Conservation (phyloP, 2,113 vertebrate genomes). For the Carollia perspicillata region DNA sequence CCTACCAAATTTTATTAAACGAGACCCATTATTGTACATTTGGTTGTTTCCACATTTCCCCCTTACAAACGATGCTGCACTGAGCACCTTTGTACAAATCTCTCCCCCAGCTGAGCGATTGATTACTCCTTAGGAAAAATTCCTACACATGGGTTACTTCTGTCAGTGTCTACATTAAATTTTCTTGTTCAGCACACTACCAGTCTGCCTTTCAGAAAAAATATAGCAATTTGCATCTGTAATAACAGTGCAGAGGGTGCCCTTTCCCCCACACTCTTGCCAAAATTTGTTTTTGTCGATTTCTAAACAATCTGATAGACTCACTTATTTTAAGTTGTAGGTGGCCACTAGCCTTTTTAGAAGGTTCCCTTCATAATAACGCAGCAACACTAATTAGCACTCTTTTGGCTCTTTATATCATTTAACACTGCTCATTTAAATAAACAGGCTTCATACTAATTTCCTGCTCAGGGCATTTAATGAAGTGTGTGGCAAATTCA, state of each 20-base stretch:
- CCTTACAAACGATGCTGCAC: background rate
- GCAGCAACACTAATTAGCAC: background rate
- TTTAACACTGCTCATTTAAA: background rate
- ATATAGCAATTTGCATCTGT: constrained; percentile 19
- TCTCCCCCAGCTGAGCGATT: background rate
- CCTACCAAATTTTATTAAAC: constrained; percentile 15
- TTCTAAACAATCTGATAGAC: constrained; percentile 35
- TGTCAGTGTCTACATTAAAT: background rate
- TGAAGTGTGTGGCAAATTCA: constrained; percentile 53
- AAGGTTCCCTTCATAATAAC: background rate
- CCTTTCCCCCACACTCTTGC: background rate
- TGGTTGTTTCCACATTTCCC: background rate
- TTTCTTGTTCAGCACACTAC: background rate
- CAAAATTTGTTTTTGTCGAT: constrained; percentile 49
- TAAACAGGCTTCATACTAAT: constrained; percentile 44
- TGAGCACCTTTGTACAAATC: background rate
- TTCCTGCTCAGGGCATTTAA: constrained; percentile 50
- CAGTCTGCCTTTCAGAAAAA: background rate
- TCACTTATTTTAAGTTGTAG: constrained; percentile 47
- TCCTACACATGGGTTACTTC: background rate
- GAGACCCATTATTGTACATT: background rate
- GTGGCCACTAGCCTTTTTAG: constrained; percentile 5
- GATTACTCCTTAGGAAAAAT: background rate
- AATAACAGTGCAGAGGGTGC: background rate
- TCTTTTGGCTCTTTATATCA: constrained; percentile 35